A percentile compares a stretch with the other conserved stretches of the same genome.
Conservation (phyloP, 2,113 vertebrate genomes). For the Tichodroma muraria region DNA sequence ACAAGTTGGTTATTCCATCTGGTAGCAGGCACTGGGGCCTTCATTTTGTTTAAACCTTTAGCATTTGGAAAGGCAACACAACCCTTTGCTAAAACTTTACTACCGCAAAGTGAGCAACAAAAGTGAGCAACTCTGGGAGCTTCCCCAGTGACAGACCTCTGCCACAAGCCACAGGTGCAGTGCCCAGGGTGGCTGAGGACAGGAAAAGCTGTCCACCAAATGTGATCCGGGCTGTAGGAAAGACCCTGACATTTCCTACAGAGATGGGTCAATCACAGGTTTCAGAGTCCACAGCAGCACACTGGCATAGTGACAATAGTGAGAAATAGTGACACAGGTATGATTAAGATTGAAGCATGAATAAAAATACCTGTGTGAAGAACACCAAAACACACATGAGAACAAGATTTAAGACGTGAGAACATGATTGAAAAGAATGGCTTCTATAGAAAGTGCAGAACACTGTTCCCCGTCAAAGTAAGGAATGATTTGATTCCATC, state of each 20-base stretch:
- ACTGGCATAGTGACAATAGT: background rate
- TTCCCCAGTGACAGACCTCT: background rate
- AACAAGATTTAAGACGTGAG: background rate
- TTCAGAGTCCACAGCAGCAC: background rate
- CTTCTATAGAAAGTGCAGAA: background rate
- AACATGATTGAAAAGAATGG: background rate
- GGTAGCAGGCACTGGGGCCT: background rate
- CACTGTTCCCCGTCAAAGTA: background rate
- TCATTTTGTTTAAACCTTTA: background rate
- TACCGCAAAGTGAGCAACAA: background rate
- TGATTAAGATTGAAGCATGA: background rate
- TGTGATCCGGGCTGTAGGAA: background rate
- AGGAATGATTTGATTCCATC: background rate
- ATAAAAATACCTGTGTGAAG: background rate
- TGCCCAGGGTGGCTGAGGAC: background rate
- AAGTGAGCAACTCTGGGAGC: background rate
- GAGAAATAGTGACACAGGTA: background rate
- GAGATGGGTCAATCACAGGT: background rate
- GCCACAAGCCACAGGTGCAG: background rate
- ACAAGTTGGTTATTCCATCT: background rate
- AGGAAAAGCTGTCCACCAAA: background rate
- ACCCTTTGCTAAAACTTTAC: background rate
- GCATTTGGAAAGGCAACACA: background rate
- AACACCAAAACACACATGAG: background rate
- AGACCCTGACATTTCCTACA: background rate